Base-by-base conservation (phyloP, 2,113 vertebrate genomes). In the Rhynchomys soricoides region DNA sequence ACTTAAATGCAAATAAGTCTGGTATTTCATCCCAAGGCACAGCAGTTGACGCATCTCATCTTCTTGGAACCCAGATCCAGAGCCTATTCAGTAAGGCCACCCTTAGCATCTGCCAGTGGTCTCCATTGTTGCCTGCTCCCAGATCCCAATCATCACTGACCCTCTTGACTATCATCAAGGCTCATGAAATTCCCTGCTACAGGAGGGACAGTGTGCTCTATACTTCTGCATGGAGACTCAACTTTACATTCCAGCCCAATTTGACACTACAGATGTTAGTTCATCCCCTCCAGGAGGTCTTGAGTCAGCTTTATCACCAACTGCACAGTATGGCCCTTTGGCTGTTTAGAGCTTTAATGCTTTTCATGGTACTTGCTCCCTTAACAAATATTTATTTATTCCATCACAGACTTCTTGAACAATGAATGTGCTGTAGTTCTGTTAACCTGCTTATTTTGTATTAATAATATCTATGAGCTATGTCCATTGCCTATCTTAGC, bases 1-100 rank as follows among this genome's bases (percentile, higher is more conserved):
- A 79, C 45, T 70, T 70, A 91, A 26, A 93, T 94, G 50, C 43
- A 93, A 87, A 74, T 81, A 11, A 95, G 43, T 8, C 45, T 77
- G 29, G 15, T 29, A 57, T 85, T 79, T 73, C 17, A 66, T 57
- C 34, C 29, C 71, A 59, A 89, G 81, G 70, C 29, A 22, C 31
- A 11, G 22, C 29, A 7, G 57, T 77, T n/a, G 57, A 75, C 31
- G 37, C 2, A 68, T 52, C 40, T 89, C n/a, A 19, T 29, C 64
- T n/a, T 16, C 19, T 70, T 64, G 45, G 50, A 83, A 29, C 15
- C 31, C 11, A 19, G 29, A 34, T 79, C 9, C 52, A 45, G 29
- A 34, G 37, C 77, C 29, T 31, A 26, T 77, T 50, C 50, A 52
- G 29, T 21, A 45, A 22, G 4, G 34, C 34, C 4, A 73, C 16